Base-by-base conservation (phyloP, 2,888 invertebrate genomes). In the Heliothis peltigera region DNA sequence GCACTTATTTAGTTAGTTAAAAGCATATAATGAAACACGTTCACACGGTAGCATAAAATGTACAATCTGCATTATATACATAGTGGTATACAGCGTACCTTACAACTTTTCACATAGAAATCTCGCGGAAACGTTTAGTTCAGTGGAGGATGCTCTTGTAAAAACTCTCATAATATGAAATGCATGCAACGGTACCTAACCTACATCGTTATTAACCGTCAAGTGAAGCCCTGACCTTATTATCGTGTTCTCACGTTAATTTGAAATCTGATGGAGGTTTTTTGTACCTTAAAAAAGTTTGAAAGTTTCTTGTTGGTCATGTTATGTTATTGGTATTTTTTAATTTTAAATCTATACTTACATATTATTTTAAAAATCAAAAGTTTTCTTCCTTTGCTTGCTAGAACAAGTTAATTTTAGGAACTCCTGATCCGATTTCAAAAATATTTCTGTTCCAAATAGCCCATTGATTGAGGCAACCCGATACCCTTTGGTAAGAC, bases 81-180 rank as follows among this genome's bases (percentile, higher is more conserved):
- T 21, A 53, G 43, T 47, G 47, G 61, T 42, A 18, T 44, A 66
- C 22, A 8, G 58, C 53, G 61, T 51, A 28, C n/a, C 49, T n/a
- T 18, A 43, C 17, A 48, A 53, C 22, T 61, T 76, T 53, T 21
- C 21, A 42, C 21, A 42, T 32, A 43, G 21, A 21, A 67, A 77
- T 55, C 28, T 48, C 43, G 47, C 42, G 47, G n/a, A 60, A 72
- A 67, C 22, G 44, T 74, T 61, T 48, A 52, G 58, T 58, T 59
- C 10, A 58, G 57, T 60, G 10, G 46, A 69, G 49, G 39, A 53
- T n/a, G 22, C 43, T 54, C 21, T 57, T 66, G 47, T 49, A 57
- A 73, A 75, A 65, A 66, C 54, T 65, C 59, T 79, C 59, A 75
- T 76, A n/a, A n/a, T n/a, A 64, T 56, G 75, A 76, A 78, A 81